A percentile compares a stretch with the other conserved stretches of the same genome.
phyloP scores from a whole-genome alignment of 1,140 invertebrate species.

The Leguminivora glycinivorella region DNA sequence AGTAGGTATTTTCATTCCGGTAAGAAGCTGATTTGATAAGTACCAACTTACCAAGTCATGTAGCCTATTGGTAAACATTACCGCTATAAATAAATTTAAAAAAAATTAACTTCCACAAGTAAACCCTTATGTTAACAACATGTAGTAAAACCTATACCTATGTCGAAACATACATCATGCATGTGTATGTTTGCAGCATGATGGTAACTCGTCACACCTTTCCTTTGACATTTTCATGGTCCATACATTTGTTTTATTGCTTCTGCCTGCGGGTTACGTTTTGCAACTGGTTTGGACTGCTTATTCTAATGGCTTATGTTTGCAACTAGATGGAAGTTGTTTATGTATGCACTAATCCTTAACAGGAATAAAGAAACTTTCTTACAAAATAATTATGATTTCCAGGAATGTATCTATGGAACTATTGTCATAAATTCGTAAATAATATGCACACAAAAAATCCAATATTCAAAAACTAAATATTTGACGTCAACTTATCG shows the following conservation, averaged over 20 bases:
- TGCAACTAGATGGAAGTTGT: background rate
- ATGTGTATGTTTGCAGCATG: background rate
- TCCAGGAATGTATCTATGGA: background rate
- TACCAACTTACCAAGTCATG: too few relatives aligned
- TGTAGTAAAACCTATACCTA: too few relatives aligned
- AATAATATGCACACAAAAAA: background rate
- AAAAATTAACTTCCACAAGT: too few relatives aligned
- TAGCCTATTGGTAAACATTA: too few relatives aligned
- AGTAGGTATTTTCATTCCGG: too few relatives aligned
- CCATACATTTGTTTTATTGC: conserved; percentile 7
- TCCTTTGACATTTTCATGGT: background rate
- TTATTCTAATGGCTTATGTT: conserved; percentile 1
- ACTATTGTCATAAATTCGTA: background rate
- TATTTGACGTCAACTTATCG: background rate
- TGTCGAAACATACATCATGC: background rate
- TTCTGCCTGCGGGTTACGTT: conserved; percentile 5
- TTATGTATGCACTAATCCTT: background rate
- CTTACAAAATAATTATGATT: background rate
- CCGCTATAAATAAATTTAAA: too few relatives aligned
- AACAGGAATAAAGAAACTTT: background rate
- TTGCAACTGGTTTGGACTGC: background rate
- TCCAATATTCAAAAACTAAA: background rate
- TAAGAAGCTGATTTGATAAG: too few relatives aligned
- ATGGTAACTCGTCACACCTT: background rate
- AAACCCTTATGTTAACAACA: too few relatives aligned